These are phyloP conservation scores for Spodoptera litura DNA, from an alignment of 1,140 invertebrate genomes.

Conservation along the genomic window DNA sequence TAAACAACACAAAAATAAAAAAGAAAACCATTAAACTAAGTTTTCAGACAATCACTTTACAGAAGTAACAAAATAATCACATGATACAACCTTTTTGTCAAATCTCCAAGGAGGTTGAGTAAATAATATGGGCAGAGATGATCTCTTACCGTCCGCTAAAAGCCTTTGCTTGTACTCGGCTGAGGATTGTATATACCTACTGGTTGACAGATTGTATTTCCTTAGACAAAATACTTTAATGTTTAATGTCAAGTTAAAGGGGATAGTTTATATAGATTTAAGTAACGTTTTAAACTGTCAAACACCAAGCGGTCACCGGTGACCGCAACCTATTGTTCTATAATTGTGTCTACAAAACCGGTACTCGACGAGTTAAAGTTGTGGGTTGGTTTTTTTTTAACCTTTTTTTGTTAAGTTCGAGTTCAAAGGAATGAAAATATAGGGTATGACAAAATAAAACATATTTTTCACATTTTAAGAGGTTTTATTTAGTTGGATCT, in stretches of 20 bases:
- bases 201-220: constrained; percentile 73
- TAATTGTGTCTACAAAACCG: too few species aligned
- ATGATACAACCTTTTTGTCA: neutral
- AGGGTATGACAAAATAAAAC: too few species aligned
- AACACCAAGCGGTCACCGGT: too few species aligned
- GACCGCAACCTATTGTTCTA: too few species aligned
- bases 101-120: constrained; percentile 34
- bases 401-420: too few species aligned
- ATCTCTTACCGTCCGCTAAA: constrained; percentile 57
- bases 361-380: too few species aligned
- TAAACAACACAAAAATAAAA: neutral
- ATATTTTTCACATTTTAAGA: too few species aligned
- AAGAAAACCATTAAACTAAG: neutral
- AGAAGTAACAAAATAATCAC: neutral
- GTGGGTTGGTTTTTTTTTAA: too few species aligned
- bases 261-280: constrained; percentile 1
- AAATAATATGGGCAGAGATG: constrained; percentile 44
- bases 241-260: constrained; percentile 13
- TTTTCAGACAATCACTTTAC: neutral
- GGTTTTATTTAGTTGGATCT: too few species aligned
- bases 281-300: too few species aligned
- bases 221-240: constrained; percentile 55
- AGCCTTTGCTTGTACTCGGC: constrained; percentile 67
- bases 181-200: constrained; percentile 54
- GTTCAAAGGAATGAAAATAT: too few species aligned